Conservation (phyloP, 2,113 vertebrate species). For the Natator depressus region DNA sequence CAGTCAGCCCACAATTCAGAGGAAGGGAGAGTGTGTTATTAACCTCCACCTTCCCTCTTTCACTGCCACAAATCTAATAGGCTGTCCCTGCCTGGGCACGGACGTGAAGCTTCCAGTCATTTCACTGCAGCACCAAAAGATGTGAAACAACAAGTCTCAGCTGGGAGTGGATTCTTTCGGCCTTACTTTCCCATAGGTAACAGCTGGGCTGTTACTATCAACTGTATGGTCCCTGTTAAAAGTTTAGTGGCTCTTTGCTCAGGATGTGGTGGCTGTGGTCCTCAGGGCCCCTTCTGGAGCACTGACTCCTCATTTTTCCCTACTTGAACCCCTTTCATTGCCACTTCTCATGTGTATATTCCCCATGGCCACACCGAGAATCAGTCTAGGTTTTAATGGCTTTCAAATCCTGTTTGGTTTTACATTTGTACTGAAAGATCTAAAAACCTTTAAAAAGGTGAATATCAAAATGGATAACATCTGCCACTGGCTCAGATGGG, state of each 20-base stretch:
- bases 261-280: neutral
- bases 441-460: neutral
- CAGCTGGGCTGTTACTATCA: neutral
- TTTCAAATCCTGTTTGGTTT: neutral
- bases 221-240: neutral
- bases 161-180: neutral
- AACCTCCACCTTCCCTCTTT: constrained; percentile 20
- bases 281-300: neutral
- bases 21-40: neutral
- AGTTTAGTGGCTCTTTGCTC: neutral
- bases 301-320: neutral
- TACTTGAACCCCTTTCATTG: neutral
- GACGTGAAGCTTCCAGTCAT: neutral
- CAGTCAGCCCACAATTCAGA: neutral
- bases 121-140: constrained; percentile 17
- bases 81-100: neutral
- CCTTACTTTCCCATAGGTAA: neutral
- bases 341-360: neutral
- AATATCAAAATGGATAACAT: neutral
- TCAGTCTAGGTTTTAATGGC: neutral
- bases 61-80: constrained; percentile 3
- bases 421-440: neutral
- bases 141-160: neutral
- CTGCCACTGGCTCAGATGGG: neutral
- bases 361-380: neutral